These are phyloP conservation scores for Hydropsyche tenuis DNA, from an alignment of 1,140 invertebrate species.

Conservation along the genomic window DNA sequence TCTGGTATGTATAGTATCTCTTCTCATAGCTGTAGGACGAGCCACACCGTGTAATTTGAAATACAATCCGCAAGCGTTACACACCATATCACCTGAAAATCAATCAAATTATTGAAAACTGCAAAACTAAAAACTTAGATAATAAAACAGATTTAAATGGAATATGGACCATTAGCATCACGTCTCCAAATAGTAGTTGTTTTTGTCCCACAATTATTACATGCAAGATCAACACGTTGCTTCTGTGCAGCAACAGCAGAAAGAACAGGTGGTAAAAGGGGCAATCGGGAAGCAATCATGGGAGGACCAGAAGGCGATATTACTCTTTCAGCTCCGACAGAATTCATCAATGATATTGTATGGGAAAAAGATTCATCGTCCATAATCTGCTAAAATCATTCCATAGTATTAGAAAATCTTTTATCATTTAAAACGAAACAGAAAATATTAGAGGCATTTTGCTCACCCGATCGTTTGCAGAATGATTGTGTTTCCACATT, in stretches of 20 bases:
- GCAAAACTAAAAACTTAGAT: no score
- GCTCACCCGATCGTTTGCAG: slow-evolving; percentile 41
- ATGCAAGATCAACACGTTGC: slow-evolving; percentile 73
- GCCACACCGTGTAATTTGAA: slow-evolving; percentile 92
- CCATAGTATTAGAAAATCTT: background rate
- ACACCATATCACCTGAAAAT: slow-evolving; percentile 79
- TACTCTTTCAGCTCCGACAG: slow-evolving; percentile 7
- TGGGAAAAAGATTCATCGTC: slow-evolving; percentile 27
- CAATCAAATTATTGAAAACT: no score
- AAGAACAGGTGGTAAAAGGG: slow-evolving; percentile 7
- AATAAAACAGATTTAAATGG: no score
- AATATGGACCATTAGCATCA: slow-evolving; percentile 74
- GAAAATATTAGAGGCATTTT: background rate
- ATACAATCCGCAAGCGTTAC: slow-evolving; percentile 93
- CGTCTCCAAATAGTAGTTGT: slow-evolving; percentile 93
- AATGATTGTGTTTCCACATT: slow-evolving; percentile 37
- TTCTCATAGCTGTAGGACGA: slow-evolving; percentile 91
- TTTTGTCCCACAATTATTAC: slow-evolving; percentile 85
- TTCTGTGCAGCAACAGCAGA: slow-evolving; percentile 50
- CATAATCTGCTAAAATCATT: background rate
- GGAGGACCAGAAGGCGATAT: slow-evolving; percentile 6
- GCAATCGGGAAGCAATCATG: background rate
- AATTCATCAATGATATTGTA: slow-evolving; percentile 3
- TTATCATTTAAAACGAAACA: background rate
- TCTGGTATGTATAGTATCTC: slow-evolving; percentile 95